Base-by-base conservation (phyloP, 2,113 vertebrate species). In the Nibea albiflora region DNA sequence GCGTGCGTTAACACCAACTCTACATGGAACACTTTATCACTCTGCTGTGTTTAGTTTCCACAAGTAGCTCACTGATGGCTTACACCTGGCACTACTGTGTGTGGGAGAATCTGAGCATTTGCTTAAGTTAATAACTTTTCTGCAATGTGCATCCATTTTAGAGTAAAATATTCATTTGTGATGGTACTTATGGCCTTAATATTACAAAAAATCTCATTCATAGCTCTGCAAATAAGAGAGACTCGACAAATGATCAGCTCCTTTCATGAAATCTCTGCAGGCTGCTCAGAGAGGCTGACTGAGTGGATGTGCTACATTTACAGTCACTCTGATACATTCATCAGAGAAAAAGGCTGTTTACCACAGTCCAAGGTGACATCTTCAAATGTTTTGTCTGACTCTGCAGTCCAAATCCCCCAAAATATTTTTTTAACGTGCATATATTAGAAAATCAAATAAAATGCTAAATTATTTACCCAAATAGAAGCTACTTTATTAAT, bases 111-210 rank as follows among this genome's bases (percentile, higher is more conserved):
- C 28, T 35, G 14, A 56, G 9, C 19, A 68, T 76, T 6, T 11
- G 49, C 16, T 50, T 2, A 14, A 26, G 3, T 31, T 16, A 15
- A 22, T 52, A 28, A 20, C 16, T 28, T 53, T 22, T 42, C 39
- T 52, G 62, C 52, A 66, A 52, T 53, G 4, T 76, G 71, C 54
- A 20, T 78, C 53, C 8, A 7, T n/a, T 80, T 80, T 56, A 44
- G 24, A 52, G 54, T 62, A 67, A 76, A 57, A 68, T 14, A 28
- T 67, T 24, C 17, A 4, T 17, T 31, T 46, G 78, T 61, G 17
- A 61, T 22, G 26, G 12, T 0, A 50, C 5, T 49, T 16, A 49
- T 26, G n/a, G 15, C 5, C 39, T 28, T 4, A 28, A 16, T 19
- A 28, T 16, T 22, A 14, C 9, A 9, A 35, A 35, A 28, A 31